Conservation (phyloP, 1,140 invertebrate species). For the Steinernema khuongi region DNA sequence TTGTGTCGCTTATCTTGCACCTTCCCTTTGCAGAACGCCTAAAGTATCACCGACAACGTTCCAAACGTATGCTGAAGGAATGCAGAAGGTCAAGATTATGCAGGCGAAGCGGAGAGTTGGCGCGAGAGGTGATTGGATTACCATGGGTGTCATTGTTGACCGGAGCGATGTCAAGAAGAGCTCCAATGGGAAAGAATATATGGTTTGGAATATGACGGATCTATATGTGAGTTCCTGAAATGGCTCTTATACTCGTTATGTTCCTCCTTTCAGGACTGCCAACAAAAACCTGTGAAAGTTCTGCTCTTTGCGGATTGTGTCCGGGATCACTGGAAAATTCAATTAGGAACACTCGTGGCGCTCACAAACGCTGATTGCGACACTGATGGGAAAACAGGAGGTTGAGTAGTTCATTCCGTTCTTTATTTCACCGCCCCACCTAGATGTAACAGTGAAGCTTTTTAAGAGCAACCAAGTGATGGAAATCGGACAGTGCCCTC, state of each 20-base stretch:
- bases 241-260: background rate
- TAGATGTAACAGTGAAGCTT: slow-evolving; percentile 39
- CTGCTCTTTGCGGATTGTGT: slow-evolving; percentile 52
- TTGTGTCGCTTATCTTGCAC: too few relatives aligned
- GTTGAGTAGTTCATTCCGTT: background rate
- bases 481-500: slow-evolving; percentile 45
- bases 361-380: slow-evolving; percentile 23
- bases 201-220: slow-evolving; percentile 52
- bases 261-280: slow-evolving; percentile 34
- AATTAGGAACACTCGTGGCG: slow-evolving; percentile 37
- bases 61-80: background rate
- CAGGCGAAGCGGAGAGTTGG: background rate
- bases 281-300: slow-evolving; percentile 41
- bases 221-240: slow-evolving; percentile 23
- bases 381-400: slow-evolving; percentile 27
- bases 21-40: background rate
- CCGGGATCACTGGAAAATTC: slow-evolving; percentile 53
- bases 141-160: slow-evolving; percentile 55
- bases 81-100: background rate
- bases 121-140: slow-evolving; percentile 37
- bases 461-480: slow-evolving; percentile 46
- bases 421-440: background rate
- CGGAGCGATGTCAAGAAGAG: slow-evolving; percentile 45
- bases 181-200: slow-evolving; percentile 54
- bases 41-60: background rate